phyloP scores from a whole-genome alignment of 2,888 invertebrate species.

The Papilio gigon region DNA sequence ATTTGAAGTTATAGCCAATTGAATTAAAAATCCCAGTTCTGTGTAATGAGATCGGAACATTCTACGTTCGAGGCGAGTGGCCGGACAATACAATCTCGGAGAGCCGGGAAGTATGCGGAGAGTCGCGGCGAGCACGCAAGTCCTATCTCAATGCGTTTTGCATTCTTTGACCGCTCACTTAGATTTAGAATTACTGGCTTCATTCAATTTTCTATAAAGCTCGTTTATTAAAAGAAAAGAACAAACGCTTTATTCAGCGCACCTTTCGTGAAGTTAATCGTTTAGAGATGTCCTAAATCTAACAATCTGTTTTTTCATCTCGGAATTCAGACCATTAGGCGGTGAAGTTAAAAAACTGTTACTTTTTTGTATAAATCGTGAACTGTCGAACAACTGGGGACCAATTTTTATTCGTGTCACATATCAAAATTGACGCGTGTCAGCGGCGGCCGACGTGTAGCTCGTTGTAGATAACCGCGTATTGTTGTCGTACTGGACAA shows the following conservation, averaged over 20 bases:
- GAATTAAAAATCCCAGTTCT: constrained; percentile 2
- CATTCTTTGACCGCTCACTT: constrained; percentile 7
- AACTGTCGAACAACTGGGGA: constrained; percentile 45
- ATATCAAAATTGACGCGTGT: constrained; percentile 59
- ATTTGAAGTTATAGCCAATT: background rate
- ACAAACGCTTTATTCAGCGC: too few relatives aligned
- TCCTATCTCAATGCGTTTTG: constrained; percentile 1
- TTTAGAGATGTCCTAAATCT: too few relatives aligned
- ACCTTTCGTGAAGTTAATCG: too few relatives aligned
- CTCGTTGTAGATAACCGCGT: constrained; percentile 23
- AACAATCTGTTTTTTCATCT: background rate
- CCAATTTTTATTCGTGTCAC: constrained; percentile 59
- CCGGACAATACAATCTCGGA: constrained; percentile 21
- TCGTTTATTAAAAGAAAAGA: background rate
- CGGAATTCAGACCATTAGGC: background rate
- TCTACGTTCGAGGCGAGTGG: constrained; percentile 5
- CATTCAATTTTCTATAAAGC: constrained; percentile 1
- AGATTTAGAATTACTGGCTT: background rate
- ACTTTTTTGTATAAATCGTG: constrained; percentile 9
- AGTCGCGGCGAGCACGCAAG: background rate
- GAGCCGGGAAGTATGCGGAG: constrained; percentile 6
- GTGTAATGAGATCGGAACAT: constrained; percentile 11
- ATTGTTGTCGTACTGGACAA: background rate
- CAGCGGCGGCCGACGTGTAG: constrained; percentile 47
- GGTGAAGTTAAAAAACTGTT: background rate